A percentile compares a stretch with the other conserved stretches of the same genome.
phyloP scores from a whole-genome alignment of 2,888 invertebrate genomes.

The Caenorhabditis afra region DNA sequence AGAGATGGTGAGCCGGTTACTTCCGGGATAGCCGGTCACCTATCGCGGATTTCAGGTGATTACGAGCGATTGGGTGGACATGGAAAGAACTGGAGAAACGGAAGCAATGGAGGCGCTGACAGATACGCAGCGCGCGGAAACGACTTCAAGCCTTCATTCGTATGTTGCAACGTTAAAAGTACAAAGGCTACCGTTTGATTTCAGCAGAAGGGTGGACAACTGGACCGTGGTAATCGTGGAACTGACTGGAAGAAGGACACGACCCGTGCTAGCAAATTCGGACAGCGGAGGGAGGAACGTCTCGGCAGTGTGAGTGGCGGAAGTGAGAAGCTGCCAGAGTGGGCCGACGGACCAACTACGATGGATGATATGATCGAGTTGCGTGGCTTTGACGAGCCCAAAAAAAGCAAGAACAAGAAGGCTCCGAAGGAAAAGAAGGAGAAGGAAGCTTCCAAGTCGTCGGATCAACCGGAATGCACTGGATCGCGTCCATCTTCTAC shows the following conservation, averaged over 20 bases:
- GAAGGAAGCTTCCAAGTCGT: conserved; percentile 24
- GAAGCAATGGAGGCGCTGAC: conserved; percentile 58
- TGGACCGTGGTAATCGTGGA: conserved; percentile 32
- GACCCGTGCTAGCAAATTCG: conserved; percentile 32
- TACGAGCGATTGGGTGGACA: conserved; percentile 56
- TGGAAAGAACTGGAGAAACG: conserved; percentile 65
- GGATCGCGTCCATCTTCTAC: conserved; percentile 45
- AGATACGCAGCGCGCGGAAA: conserved; percentile 52
- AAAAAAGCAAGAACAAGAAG: conserved; percentile 45
- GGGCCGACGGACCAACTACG: conserved; percentile 80
- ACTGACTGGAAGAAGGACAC: conserved; percentile 57
- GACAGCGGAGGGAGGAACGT: conserved; percentile 58
- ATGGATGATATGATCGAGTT: conserved; percentile 79
- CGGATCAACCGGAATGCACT: conserved; percentile 9
- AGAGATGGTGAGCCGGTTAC: conserved; percentile 45
- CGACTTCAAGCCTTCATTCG: conserved; percentile 76
- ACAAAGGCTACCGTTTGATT: not conserved
- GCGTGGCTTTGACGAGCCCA: conserved; percentile 79
- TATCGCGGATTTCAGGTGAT: conserved; percentile 27
- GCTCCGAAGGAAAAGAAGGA: conserved; percentile 53
- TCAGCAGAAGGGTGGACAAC: conserved; percentile 56
- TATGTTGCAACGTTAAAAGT: conserved; percentile 30
- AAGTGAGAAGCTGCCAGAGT: conserved; percentile 78
- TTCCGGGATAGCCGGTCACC: not conserved
- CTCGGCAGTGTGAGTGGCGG: conserved; percentile 51